Percentiles rank a stretch among this genome's conserved stretches.
These are phyloP conservation scores for Jordanella pulchra DNA, from an alignment of 2,797 vertebrate genomes.

Conservation along the genomic window DNA sequence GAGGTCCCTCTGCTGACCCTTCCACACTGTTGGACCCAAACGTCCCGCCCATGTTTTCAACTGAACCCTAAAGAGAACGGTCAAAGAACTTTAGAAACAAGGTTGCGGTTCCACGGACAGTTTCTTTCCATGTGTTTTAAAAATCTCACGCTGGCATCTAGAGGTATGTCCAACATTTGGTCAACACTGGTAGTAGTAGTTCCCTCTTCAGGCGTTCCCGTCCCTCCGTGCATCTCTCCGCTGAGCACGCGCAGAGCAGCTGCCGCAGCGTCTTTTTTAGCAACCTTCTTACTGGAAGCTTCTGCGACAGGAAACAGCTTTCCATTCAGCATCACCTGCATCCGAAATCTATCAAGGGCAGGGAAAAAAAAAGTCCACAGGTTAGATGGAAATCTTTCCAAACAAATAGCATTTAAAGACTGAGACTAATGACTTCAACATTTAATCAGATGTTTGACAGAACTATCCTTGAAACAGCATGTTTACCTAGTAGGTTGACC, in stretches of 20 bases:
- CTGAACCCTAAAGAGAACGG: constrained; percentile 42
- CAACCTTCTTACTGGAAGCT: constrained; percentile 93
- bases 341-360: constrained; percentile 85
- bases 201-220: constrained; percentile 51
- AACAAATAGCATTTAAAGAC: background rate
- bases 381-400: background rate
- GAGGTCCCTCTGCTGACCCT: constrained; percentile 58
- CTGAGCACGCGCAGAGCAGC: constrained; percentile 86
- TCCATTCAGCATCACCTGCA: constrained; percentile 91
- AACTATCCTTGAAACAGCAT: background rate
- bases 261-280: constrained; percentile 93
- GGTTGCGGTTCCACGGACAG: background rate
- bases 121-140: background rate
- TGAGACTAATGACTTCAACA: no score
- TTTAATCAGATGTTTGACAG: background rate
- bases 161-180: constrained; percentile 50
- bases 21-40: constrained; percentile 31
- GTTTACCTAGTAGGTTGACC: background rate
- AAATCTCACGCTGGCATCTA: constrained; percentile 63
- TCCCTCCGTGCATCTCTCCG: constrained; percentile 77
- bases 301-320: constrained; percentile 89
- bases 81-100: background rate
- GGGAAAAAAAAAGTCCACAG: background rate
- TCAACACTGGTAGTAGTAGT: constrained; percentile 40
- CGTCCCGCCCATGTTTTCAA: constrained; percentile 32